Conservation (phyloP, 2,113 vertebrate genomes). For the Sander lucioperca region DNA sequence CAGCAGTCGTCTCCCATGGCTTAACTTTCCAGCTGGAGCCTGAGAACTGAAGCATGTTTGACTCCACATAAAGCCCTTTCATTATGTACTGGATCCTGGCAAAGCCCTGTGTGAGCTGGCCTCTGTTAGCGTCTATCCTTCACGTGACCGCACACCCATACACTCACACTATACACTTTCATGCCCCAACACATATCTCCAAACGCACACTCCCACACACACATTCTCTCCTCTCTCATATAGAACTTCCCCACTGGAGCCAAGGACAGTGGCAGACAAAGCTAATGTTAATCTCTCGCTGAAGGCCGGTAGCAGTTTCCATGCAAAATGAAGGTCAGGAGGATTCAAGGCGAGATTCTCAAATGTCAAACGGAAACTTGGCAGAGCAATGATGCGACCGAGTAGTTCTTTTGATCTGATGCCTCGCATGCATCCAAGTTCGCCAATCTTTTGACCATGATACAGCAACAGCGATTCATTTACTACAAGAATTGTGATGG, state of each 20-base stretch:
- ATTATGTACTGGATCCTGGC: constrained; percentile 70
- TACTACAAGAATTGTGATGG: neutral
- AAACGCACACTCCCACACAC: constrained; percentile 17
- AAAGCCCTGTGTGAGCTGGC: constrained; percentile 69
- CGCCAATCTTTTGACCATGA: neutral
- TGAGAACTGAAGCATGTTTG: constrained; percentile 76
- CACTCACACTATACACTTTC: constrained; percentile 2
- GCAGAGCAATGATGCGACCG: constrained; percentile 18
- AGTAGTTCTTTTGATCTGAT: constrained; percentile 31
- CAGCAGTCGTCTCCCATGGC: constrained; percentile 41
- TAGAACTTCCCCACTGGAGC: constrained; percentile 20
- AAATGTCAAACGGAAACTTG: constrained; percentile 76
- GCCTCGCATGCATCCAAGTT: constrained; percentile 13
- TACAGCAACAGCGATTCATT: neutral
- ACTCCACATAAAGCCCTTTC: constrained; percentile 69
- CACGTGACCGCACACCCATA: constrained; percentile 61
- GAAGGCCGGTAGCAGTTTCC: constrained; percentile 65
- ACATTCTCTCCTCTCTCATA: neutral
- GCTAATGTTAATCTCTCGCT: constrained; percentile 75
- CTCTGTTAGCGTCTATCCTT: constrained; percentile 48
- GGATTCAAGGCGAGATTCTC: constrained; percentile 58
- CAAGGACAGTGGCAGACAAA: constrained; percentile 74
- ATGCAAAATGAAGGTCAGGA: constrained; percentile 61
- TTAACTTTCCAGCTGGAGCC: constrained; percentile 37
- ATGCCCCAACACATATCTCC: constrained; percentile 8